Base-by-base conservation (phyloP, 64 coral and sea anemone genomes). In the Porites lutea region DNA sequence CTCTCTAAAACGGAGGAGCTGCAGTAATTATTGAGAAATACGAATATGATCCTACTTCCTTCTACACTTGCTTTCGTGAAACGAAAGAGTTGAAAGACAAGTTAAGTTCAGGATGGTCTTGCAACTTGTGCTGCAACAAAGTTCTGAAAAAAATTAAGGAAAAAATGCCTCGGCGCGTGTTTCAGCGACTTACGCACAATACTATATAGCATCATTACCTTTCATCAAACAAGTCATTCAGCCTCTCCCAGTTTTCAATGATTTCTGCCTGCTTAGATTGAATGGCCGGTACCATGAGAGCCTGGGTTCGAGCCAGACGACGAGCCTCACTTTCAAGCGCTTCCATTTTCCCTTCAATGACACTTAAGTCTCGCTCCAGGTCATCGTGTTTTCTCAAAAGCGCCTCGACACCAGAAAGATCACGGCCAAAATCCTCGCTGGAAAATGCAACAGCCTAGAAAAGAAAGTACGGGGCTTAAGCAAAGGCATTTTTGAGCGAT, bases 141-240 rank as follows among this genome's bases (percentile, higher is more conserved):
- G 1, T 37, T 37, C 27, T 37, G 27, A 37, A 1, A 37, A 37
- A 37, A 37, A 37, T 1, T 37, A 37, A 37, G 27, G 27, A 37
- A 37, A 37, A 37, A 37, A 37, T 37, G 27, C 27, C 27, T 37
- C 27, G 27, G 27, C 27, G 27, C 0, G 27, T 37, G 27, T 37
- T 37, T 37, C 27, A 37, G 27, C 27, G 27, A 37, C 27, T 37
- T 37, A 37, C 27, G 27, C 27, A 37, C 27, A 37, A 37, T 37
- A 37, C 27, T 37, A 37, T 37, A 37, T 37, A 37, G 27, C 27
- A 37, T 45, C 19, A 72, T 47, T 88, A 96, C 94, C 96, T 93
- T 77, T 95, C 87, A 65, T 95, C 96, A 87, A 98, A 95, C 80
- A 95, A 79, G 65, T 98, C 93, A 93, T 98, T 98, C 27, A 98